A percentile compares a stretch with the other conserved stretches of the same genome.
Conservation (phyloP, 2,113 vertebrate species). For the Coracopsis vasa region DNA sequence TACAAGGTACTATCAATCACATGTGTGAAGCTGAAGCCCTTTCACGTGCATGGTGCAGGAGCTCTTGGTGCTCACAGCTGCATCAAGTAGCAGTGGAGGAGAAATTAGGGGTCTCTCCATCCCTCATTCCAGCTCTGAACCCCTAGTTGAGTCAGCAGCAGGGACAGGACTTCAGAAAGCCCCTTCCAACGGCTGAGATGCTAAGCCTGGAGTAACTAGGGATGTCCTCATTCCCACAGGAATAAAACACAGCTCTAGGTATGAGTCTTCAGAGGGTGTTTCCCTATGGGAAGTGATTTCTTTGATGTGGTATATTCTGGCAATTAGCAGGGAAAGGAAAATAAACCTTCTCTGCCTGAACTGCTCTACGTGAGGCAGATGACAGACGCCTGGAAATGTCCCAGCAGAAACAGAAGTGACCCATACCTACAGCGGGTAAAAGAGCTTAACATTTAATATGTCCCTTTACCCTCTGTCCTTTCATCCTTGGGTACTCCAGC, state of each 20-base stretch:
- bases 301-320: constrained; percentile 27
- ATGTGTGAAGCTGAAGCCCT: not conserved
- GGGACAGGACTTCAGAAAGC: not conserved
- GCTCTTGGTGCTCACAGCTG: not conserved
- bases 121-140: not conserved
- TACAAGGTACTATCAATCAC: not conserved
- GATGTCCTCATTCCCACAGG: not conserved
- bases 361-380: rapidly evolving
- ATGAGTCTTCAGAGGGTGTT: not conserved
- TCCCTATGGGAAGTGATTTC: not conserved
- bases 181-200: not conserved
- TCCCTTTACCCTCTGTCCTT: not conserved
- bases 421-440: rapidly evolving
- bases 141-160: rapidly evolving
- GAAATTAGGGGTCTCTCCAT: not conserved
- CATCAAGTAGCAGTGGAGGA: not conserved
- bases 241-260: not conserved
- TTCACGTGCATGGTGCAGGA: not conserved
- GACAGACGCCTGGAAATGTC: not conserved
- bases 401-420: not conserved
- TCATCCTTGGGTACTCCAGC: not conserved
- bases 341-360: not conserved
- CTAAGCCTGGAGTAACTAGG: not conserved
- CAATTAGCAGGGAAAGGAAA: constrained; percentile 43
- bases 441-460: not conserved